Evolutionary conservation across 2,888 invertebrate genomes (phyloP), one percentile per base, ranked within the genome.

Genomic region (Urechis unicinctus): DNA sequence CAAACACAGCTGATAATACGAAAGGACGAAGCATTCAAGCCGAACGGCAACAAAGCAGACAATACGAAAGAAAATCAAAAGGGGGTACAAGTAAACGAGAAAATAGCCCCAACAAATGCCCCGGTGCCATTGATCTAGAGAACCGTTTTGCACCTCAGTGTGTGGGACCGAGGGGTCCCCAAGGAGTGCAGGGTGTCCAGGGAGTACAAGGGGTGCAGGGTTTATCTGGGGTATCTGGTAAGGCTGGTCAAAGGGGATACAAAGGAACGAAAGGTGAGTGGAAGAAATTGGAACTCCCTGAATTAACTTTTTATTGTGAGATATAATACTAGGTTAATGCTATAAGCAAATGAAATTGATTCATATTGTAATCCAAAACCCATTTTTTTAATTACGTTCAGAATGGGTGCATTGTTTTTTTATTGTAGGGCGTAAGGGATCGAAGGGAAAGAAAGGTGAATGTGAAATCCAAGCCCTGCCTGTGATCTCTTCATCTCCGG

Each of bases 161-260:
- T n/a, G n/a, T 36, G 17, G 59, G 59, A 9, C 54, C 51, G 2
- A 22, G 45, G 3, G 56, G 56, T 0, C 49, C 52, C 21, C 24
- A 22, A 9, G 58, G 55, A 9, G 43, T 56, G n/a, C 46, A 57
- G 28, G 58, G 58, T 17, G 44, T 56, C 6, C 58, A 57, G 44
- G 64, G 64, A 21, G 57, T 60, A 3, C 61, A 58, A 29, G 64
- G 64, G 2, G 58, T 55, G 6, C 57, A 58, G 45, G 64, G 64
- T 17, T 48, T 52, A n/a, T 48, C 52, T 5, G 62, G 62, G 24
- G 24, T 54, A n/a, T 47, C 61, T n/a, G 61, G 57, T 36, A 22
- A 21, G 36, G 24, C 46, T 9, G 60, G 60, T 25, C 24, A 41
- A 17, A 54, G 51, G 22, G 60, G 60, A 31, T 28, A 36, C 48